Evolutionary conservation across 2,888 invertebrate genomes (phyloP).

Genomic region (Leptarthrus brevirostris): DNA sequence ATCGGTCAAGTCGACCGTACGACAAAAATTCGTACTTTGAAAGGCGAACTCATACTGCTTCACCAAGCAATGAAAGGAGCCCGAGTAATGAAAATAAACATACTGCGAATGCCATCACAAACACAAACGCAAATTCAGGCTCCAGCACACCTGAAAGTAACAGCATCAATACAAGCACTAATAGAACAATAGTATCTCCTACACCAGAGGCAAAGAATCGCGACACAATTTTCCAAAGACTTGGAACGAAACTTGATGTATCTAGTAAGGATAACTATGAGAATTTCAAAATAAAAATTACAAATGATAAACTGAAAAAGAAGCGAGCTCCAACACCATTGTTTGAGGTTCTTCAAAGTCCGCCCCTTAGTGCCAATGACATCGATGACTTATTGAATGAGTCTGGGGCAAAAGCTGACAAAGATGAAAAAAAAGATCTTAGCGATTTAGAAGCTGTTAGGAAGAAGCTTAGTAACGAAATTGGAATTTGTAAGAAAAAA

Average conservation of each 20-base stretch:
- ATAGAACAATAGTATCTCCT: background rate
- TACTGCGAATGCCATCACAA: background rate
- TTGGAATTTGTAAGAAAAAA: constrained; percentile 11
- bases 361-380: constrained; percentile 60
- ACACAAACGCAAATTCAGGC: background rate
- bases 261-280: background rate
- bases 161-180: background rate
- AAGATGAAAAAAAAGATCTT: background rate
- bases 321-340: constrained; percentile 13
- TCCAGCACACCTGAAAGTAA: background rate
- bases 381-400: constrained; percentile 59
- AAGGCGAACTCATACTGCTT: constrained; percentile 1
- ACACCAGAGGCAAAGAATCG: background rate
- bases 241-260: background rate
- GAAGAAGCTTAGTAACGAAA: constrained; percentile 57
- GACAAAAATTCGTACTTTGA: constrained; percentile 5
- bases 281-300: constrained; percentile 55
- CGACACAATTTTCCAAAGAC: constrained; percentile 8
- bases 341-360: constrained; percentile 60
- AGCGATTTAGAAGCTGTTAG: constrained; percentile 57
- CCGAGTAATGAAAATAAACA: background rate
- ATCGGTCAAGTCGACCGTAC: background rate
- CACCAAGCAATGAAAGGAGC: background rate
- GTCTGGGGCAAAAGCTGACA: constrained; percentile 46
- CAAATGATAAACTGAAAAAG: constrained; percentile 53